Base-by-base conservation (phyloP, 2,797 vertebrate genomes). In the Potorous gilbertii region DNA sequence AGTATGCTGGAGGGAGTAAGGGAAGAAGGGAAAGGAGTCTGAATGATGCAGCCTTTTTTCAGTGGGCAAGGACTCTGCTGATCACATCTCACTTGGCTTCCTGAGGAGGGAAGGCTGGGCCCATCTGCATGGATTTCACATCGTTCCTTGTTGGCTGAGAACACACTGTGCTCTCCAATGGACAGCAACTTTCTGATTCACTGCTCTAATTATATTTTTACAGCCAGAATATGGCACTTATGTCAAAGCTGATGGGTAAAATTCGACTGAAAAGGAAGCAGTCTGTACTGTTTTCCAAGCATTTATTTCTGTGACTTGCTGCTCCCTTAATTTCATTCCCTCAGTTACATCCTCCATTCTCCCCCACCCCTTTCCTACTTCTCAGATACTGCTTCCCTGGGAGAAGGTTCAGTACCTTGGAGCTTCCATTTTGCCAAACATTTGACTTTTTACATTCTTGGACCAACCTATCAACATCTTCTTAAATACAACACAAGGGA, bases 111-210 rank as follows among this genome's bases (percentile, higher is more conserved):
- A 98, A 95, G 97, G 52, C 97, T 96, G 94, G 93, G 95, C 91
- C 92, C 96, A 97, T 98, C 97, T 98, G 96, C 97, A 97, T 97
- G 98, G 96, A 97, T 95, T 97, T 97, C 97, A 96, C 97, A 98
- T 97, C 97, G 94, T 96, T 97, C 66, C 96, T 98, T 91, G 94
- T 97, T 97, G 97, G 96, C 97, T 97, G 97, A 97, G 98, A 97
- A 98, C 96, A 97, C 96, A 59, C 56, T 98, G 97, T 97, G 95
- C 97, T 96, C 98, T 96, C 96, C 97, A 96, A 97, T 97, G 97
- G 97, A 97, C 96, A 97, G 96, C 96, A 98, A 96, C 95, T 98
- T 98, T 98, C 97, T 97, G 98, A 98, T 97, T 98, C 98, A 98
- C 97, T 97, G 97, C 97, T 98, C 97, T 98, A 97, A 98, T 97